phyloP scores from a whole-genome alignment of 2,113 vertebrate species.

The Toxostoma redivivum region DNA sequence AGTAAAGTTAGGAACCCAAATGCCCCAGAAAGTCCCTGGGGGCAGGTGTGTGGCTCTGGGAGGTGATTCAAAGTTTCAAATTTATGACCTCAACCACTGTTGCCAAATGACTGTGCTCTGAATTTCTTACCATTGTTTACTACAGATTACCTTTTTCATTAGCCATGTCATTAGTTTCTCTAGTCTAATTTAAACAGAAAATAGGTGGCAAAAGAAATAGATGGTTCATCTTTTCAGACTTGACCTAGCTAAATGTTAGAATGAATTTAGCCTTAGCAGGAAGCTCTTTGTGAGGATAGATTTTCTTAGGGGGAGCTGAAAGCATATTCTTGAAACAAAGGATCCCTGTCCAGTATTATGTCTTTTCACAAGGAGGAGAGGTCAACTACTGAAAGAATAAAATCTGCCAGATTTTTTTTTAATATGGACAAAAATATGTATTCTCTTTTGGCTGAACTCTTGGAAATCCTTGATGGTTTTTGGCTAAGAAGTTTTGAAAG shows the following conservation, averaged over 20 bases:
- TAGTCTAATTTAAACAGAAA: neutral
- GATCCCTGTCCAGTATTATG: neutral
- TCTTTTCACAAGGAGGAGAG: neutral
- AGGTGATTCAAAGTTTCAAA: neutral
- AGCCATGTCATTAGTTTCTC: neutral
- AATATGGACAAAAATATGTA: conserved; percentile 24
- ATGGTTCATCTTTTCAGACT: neutral
- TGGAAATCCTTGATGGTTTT: conserved; percentile 36
- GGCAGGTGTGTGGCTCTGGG: neutral
- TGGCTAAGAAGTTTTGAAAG: conserved; percentile 29
- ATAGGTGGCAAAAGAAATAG: neutral
- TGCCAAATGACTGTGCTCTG: neutral
- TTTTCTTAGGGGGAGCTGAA: neutral
- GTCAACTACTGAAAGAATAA: conserved; percentile 38
- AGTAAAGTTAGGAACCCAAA: neutral
- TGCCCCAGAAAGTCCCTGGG: neutral
- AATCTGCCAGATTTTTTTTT: neutral
- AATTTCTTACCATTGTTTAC: neutral
- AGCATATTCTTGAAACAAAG: neutral
- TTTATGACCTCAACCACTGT: neutral
- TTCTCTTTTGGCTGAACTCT: conserved; percentile 54
- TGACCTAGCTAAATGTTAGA: neutral
- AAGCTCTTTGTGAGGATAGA: neutral
- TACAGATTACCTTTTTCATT: neutral
- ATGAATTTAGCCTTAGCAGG: neutral